These are phyloP conservation scores for Drosophila persimilis DNA, from an alignment of 1,140 invertebrate species.

Conservation along the genomic window DNA sequence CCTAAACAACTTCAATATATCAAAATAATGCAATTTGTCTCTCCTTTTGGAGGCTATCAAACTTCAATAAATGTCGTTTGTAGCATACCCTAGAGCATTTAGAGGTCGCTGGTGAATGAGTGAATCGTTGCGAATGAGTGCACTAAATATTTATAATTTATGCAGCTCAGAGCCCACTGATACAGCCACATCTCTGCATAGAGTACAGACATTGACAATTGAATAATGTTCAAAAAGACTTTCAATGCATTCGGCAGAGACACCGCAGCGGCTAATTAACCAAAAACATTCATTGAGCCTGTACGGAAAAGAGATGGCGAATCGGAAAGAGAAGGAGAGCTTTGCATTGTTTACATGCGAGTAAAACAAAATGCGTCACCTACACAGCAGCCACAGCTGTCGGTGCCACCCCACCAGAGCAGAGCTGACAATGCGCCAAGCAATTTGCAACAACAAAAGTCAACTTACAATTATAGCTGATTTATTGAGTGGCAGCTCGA, in stretches of 20 bases:
- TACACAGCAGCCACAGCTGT: conserved; percentile 30
- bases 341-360: conserved; percentile 50
- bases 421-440: conserved; percentile 29
- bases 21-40: too few species aligned
- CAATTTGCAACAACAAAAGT: conserved; percentile 14
- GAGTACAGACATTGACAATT: conserved; percentile 58
- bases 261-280: conserved; percentile 66
- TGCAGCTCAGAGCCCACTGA: conserved; percentile 4
- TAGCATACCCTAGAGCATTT: not conserved
- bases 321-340: conserved; percentile 25
- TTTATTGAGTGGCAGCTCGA: too few species aligned
- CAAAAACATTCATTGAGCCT: conserved; percentile 49
- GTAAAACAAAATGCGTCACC: conserved; percentile 41
- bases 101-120: not conserved
- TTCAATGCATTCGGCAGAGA: conserved; percentile 41
- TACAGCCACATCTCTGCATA: too few species aligned
- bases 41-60: too few species aligned
- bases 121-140: conserved; percentile 43
- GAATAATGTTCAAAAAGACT: conserved; percentile 50
- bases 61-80: too few species aligned
- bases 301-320: conserved; percentile 9
- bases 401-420: conserved; percentile 5
- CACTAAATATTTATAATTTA: conserved; percentile 73
- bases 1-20: too few species aligned
- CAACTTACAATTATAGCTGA: too few species aligned